Percentiles rank a stretch among this genome's conserved stretches.
phyloP scores from a whole-genome alignment of 2,113 vertebrate genomes.

The Bungarus multicinctus region DNA sequence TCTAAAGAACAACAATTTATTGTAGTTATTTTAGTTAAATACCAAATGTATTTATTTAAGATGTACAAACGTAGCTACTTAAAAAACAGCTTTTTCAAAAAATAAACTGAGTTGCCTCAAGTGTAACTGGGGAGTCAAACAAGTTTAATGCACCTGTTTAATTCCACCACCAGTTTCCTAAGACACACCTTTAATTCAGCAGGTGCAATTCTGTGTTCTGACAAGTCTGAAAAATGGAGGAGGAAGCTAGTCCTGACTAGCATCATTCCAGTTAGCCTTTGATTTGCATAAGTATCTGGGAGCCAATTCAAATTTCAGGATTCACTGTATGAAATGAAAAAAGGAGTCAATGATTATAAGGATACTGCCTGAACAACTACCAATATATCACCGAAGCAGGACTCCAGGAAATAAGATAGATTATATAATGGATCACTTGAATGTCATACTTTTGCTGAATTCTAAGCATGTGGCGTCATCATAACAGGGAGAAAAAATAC shows the following conservation, averaged over 20 bases:
- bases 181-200: conserved; percentile 25
- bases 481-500: background rate
- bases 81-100: background rate
- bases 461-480: background rate
- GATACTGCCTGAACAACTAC: background rate
- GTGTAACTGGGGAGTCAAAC: background rate
- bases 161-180: conserved; percentile 8
- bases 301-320: conserved; percentile 9
- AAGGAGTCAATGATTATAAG: background rate
- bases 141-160: conserved; percentile 23
- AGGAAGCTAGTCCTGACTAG: conserved; percentile 29
- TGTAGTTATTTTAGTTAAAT: background rate
- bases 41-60: background rate
- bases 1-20: background rate
- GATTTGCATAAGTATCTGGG: conserved; percentile 31
- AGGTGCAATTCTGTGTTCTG: conserved; percentile 29
- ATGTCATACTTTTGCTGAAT: background rate
- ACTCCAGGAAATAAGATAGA: background rate
- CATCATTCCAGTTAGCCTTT: conserved; percentile 20
- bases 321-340: background rate
- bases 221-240: conserved; percentile 26
- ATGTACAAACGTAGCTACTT: background rate
- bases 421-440: background rate
- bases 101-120: background rate
- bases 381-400: background rate